Evolutionary conservation across 2,888 invertebrate genomes (phyloP).

Genomic region (Acleris cristana): DNA sequence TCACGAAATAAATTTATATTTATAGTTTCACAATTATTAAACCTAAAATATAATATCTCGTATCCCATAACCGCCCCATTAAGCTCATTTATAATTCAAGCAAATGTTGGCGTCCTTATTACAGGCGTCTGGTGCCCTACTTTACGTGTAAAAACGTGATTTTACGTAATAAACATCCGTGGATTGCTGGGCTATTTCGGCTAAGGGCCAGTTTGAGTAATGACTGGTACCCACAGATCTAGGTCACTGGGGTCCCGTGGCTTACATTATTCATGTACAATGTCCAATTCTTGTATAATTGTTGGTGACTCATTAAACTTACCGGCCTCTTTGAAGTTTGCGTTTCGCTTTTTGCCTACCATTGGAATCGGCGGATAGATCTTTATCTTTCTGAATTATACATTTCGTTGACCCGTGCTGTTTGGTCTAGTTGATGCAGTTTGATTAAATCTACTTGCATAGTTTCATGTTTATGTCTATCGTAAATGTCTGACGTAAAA

Average conservation of each 20-base stretch:
- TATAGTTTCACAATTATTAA: too few relatives aligned
- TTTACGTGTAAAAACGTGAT: constrained; percentile 51
- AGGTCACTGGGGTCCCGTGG: constrained; percentile 58
- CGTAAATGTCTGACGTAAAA: constrained; percentile 13
- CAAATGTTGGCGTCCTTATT: constrained; percentile 24
- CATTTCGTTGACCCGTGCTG: constrained; percentile 26
- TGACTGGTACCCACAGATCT: constrained; percentile 50
- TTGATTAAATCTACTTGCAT: constrained; percentile 17
- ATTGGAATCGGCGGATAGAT: constrained; percentile 18
- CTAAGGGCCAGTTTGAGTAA: constrained; percentile 28
- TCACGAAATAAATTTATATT: too few relatives aligned
- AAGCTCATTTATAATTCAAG: constrained; percentile 21
- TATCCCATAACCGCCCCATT: neutral
- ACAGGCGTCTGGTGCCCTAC: constrained; percentile 33
- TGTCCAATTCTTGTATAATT: constrained; percentile 73
- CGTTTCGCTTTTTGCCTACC: constrained; percentile 19
- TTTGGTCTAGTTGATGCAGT: constrained; percentile 25
- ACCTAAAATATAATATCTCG: neutral
- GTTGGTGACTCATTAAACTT: constrained; percentile 80
- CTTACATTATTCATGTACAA: constrained; percentile 74
- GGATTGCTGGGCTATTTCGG: constrained; percentile 39
- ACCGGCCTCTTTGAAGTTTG: constrained; percentile 36
- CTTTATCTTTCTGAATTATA: constrained; percentile 32
- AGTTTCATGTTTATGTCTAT: constrained; percentile 18
- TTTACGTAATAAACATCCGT: constrained; percentile 59